Base-by-base conservation (phyloP, 2,888 invertebrate genomes). In the Cremastinae sp. region DNA sequence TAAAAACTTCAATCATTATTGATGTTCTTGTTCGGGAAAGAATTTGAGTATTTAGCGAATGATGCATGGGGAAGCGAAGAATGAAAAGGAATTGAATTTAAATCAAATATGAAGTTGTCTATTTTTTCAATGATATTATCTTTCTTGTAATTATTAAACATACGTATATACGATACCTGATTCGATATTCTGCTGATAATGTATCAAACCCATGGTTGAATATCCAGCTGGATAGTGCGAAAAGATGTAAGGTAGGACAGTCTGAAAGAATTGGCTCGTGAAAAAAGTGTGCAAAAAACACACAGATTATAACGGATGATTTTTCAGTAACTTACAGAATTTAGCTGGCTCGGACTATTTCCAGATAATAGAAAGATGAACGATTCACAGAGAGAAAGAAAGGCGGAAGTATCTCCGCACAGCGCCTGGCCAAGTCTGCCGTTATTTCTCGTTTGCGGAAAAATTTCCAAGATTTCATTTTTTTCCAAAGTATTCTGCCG, bases 161-260 rank as follows among this genome's bases (percentile, higher is more conserved):
- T n/a, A n/a, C n/a, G n/a, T n/a, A n/a, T n/a, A n/a, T n/a, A n/a
- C 10, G 53, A 62, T 56, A 78, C 78, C 64, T 55, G 51, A 41
- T 9, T 28, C 12, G 0, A 76, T 62, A 64, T 79, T 79, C 12
- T 79, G 79, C 0, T 8, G 16, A 39, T 47, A 76, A 49, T 79
- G 79, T 53, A 49, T n/a, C 7, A 74, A 0, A 1, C 66, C 55
- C n/a, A 37, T 47, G 1, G 53, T 43, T 7, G 79, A 78, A 49
- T 16, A 45, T 16, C 79, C 79, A 14, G 79, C 79, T 4, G 78
- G 79, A 56, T 61, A 66, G 51, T 79, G 69, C 10, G 71, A 9
- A 2, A 71, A 51, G n/a, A 74, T 9, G 16, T 62, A 18, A 43
- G 78, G 79, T 12, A 79, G 10, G 7, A 66, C 0, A 8, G 74